phyloP scores from a whole-genome alignment of 2,888 invertebrate species.

The Leptopterna dolabrata region DNA sequence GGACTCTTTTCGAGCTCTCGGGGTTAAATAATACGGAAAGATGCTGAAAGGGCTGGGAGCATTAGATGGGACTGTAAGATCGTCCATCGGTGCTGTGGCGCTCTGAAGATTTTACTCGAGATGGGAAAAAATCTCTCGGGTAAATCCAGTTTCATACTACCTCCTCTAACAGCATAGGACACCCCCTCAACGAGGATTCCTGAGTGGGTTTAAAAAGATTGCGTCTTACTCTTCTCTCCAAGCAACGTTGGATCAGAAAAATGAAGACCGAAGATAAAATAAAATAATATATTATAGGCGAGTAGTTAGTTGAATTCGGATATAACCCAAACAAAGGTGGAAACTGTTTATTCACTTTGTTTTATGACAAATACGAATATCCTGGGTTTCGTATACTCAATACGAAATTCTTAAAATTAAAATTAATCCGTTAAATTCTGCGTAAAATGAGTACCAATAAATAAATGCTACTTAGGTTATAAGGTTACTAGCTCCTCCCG shows the following conservation, averaged over 20 bases:
- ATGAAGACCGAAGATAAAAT: too few species aligned
- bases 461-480: too few species aligned
- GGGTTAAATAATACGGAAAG: not conserved
- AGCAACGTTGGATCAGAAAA: not conserved
- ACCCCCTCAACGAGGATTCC: not conserved
- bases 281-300: too few species aligned
- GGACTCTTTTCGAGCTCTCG: not conserved
- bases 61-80: not conserved
- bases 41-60: not conserved
- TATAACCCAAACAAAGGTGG: too few species aligned
- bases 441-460: too few species aligned
- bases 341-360: too few species aligned
- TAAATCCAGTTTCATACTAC: not conserved
- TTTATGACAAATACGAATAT: too few species aligned
- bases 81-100: not conserved
- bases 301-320: too few species aligned
- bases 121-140: not conserved
- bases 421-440: too few species aligned
- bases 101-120: not conserved
- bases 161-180: not conserved
- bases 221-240: not conserved
- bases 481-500: too few species aligned
- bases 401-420: too few species aligned
- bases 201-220: not conserved
- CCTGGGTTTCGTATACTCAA: too few species aligned